These are phyloP conservation scores for Agrilus biguttatus DNA, from an alignment of 2,888 invertebrate genomes.

Conservation along the genomic window DNA sequence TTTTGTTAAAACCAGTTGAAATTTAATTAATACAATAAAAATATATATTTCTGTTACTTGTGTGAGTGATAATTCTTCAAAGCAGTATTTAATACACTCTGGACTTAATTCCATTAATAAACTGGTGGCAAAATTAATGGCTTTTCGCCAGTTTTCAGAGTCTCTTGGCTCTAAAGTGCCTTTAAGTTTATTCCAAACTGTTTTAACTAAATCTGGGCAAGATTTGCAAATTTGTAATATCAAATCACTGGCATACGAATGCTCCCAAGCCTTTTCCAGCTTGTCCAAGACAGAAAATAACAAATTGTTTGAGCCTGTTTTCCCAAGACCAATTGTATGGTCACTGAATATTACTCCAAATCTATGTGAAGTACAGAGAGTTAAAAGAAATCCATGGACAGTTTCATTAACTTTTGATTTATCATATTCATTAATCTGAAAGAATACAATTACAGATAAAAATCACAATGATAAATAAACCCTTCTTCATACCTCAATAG, in stretches of 20 bases:
- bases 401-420: slow-evolving; percentile 39
- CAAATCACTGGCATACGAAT: slow-evolving; percentile 46
- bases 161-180: slow-evolving; percentile 44
- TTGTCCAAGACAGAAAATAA: slow-evolving; percentile 48
- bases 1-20: too few species aligned
- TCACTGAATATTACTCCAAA: slow-evolving; percentile 66
- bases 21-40: neutral
- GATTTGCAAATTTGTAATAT: slow-evolving; percentile 47
- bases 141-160: slow-evolving; percentile 39
- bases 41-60: slow-evolving; percentile 29
- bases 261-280: slow-evolving; percentile 54
- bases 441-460: slow-evolving; percentile 7
- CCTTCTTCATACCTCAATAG: too few species aligned
- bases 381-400: slow-evolving; percentile 55
- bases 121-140: slow-evolving; percentile 33
- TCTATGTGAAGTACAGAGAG: slow-evolving; percentile 60
- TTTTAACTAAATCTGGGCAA: slow-evolving; percentile 59
- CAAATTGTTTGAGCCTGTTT: slow-evolving; percentile 41
- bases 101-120: slow-evolving; percentile 35
- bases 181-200: slow-evolving; percentile 43
- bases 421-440: slow-evolving; percentile 26
- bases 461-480: neutral
- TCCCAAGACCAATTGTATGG: slow-evolving; percentile 43
- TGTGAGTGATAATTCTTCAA: slow-evolving; percentile 31
- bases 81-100: slow-evolving; percentile 34